phyloP scores from a whole-genome alignment of 2,113 vertebrate genomes.

The Haemorhous mexicanus region DNA sequence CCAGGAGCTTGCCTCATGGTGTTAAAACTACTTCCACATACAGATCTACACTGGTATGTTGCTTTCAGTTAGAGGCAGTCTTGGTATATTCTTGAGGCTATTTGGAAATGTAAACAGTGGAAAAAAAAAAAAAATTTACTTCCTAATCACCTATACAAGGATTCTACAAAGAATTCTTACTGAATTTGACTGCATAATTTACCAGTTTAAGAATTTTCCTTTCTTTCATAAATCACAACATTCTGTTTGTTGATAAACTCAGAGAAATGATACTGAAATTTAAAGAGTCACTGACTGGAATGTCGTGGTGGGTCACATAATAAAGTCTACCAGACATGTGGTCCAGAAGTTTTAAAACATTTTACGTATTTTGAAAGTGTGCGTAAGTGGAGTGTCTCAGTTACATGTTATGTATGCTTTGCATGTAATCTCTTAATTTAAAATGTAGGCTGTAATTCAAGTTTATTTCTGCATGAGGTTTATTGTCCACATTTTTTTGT shows the following conservation, averaged over 20 bases:
- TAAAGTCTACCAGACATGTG: neutral
- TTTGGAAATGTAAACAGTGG: neutral
- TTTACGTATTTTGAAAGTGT: neutral
- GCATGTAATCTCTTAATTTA: neutral
- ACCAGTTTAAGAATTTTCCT: neutral
- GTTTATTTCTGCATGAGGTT: neutral
- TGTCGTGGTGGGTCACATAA: neutral
- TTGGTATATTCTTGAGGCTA: neutral
- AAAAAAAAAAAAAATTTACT: neutral
- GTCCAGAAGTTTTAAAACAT: neutral
- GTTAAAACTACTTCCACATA: neutral
- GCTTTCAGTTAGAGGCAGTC: neutral
- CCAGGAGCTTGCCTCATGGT: neutral
- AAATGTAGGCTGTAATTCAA: neutral
- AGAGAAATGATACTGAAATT: neutral
- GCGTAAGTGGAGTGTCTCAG: neutral
- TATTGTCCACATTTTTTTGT: neutral
- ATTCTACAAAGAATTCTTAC: neutral
- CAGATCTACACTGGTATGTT: neutral
- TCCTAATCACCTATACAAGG: neutral
- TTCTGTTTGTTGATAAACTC: neutral
- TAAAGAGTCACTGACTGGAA: neutral
- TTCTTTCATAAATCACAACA: neutral
- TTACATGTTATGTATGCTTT: neutral
- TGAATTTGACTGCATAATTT: neutral